Conservation (phyloP, 2,888 invertebrate genomes). For the Iphiclides podalirius region DNA sequence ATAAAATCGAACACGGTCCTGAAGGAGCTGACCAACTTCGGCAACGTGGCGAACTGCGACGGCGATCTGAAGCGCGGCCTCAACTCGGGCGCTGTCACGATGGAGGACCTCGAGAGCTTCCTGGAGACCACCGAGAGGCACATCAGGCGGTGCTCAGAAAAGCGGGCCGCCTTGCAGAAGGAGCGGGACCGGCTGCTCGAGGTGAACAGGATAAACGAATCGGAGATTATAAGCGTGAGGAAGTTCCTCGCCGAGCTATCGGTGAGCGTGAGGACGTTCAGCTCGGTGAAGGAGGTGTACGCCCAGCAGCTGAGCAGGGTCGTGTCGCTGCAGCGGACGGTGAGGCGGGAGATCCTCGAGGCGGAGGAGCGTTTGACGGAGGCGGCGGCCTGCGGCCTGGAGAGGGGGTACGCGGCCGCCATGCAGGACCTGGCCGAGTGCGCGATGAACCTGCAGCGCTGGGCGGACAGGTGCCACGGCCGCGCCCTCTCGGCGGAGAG, state of each 20-base stretch:
- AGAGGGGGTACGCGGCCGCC: conserved; percentile 60
- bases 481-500: conserved; percentile 59
- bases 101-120: conserved; percentile 71
- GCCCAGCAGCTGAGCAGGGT: conserved; percentile 58
- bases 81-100: conserved; percentile 58
- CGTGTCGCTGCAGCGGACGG: conserved; percentile 61
- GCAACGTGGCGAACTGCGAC: conserved; percentile 53
- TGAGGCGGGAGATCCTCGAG: conserved; percentile 60
- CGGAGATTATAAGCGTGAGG: conserved; percentile 62
- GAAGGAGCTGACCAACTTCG: conserved; percentile 67
- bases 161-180: conserved; percentile 56
- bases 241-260: conserved; percentile 67
- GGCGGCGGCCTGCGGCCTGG: conserved; percentile 52
- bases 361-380: conserved; percentile 53
- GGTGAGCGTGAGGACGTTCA: conserved; percentile 61
- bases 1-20: conserved; percentile 65
- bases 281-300: conserved; percentile 60
- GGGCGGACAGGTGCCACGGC: conserved; percentile 60
- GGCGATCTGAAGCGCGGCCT: conserved; percentile 55
- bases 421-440: conserved; percentile 67
- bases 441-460: conserved; percentile 61
- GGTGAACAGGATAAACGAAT: conserved; percentile 65
- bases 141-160: conserved; percentile 60
- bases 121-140: conserved; percentile 69
- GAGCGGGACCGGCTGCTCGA: conserved; percentile 62